A percentile compares a stretch with the other conserved stretches of the same genome.
Evolutionary conservation across 2,888 invertebrate species (phyloP).

Genomic region (Morpho helenor): DNA sequence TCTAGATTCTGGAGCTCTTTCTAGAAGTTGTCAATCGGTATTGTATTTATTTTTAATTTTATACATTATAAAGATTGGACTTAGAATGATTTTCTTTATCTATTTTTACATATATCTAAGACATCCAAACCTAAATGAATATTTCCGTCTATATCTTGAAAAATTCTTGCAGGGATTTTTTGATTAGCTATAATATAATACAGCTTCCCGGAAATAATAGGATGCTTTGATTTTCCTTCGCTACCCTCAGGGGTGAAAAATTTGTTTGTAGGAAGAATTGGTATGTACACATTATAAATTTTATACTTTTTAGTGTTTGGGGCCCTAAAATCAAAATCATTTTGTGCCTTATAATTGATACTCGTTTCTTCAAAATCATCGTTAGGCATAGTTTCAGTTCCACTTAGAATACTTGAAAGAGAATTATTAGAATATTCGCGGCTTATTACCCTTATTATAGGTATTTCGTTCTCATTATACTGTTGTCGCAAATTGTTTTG

Average conservation of each 20-base stretch:
- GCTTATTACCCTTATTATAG: constrained; percentile 36
- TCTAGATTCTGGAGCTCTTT: too few relatives aligned
- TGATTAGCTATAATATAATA: constrained; percentile 33
- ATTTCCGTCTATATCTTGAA: constrained; percentile 36
- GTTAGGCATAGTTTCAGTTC: constrained; percentile 37
- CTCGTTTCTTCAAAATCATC: constrained; percentile 29
- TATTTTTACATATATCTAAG: constrained; percentile 32
- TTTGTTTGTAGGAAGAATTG: neutral
- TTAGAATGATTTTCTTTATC: constrained; percentile 6
- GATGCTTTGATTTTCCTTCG: neutral
- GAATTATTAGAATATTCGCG: constrained; percentile 39
- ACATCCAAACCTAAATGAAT: constrained; percentile 39
- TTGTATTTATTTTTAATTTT: too few relatives aligned
- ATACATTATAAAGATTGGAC: neutral
- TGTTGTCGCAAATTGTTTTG: neutral
- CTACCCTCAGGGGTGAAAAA: neutral
- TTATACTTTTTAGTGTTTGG: neutral
- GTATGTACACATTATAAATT: neutral
- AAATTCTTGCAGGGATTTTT: constrained; percentile 38
- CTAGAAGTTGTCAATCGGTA: too few relatives aligned
- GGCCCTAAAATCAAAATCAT: constrained; percentile 1
- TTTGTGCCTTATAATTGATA: neutral
- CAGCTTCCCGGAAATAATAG: constrained; percentile 30
- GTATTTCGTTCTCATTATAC: constrained; percentile 32
- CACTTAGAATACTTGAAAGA: constrained; percentile 33